Evolutionary conservation across 2,113 vertebrate species (phyloP).

Genomic region (Hemibates koningsi): DNA sequence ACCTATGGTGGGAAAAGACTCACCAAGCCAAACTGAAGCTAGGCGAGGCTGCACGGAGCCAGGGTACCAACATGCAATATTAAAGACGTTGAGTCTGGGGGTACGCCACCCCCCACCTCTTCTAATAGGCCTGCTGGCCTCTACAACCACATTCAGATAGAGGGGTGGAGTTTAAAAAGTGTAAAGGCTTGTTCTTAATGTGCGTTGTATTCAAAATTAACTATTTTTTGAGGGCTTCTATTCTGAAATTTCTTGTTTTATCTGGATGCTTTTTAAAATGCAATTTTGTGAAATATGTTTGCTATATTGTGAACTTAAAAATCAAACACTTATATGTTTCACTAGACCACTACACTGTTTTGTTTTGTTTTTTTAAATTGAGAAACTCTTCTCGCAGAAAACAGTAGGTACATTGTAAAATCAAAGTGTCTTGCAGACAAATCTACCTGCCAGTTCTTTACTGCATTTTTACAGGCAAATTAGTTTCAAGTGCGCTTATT

Average conservation of each 20-base stretch:
- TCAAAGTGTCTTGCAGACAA: background rate
- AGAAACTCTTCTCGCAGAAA: background rate
- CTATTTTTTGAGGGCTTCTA: background rate
- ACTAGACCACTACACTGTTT: background rate
- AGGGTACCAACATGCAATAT: conserved; percentile 56
- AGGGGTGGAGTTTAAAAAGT: conserved; percentile 10
- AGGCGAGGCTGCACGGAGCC: background rate
- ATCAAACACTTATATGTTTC: background rate
- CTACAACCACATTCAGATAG: background rate
- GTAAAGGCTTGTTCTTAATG: conserved; percentile 20
- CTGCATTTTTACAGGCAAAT: background rate
- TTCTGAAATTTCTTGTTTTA: background rate
- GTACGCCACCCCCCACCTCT: background rate
- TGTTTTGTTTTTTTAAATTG: background rate
- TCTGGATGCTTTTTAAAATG: background rate
- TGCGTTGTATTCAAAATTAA: background rate
- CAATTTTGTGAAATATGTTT: fast-evolving
- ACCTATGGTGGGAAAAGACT: background rate
- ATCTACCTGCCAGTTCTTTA: background rate
- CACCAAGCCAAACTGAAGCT: background rate
- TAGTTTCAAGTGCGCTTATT: background rate
- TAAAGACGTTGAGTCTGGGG: conserved; percentile 52
- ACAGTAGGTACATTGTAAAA: background rate
- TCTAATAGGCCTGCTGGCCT: conserved; percentile 7
- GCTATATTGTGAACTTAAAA: fast-evolving